A percentile compares a stretch with the other conserved stretches of the same genome.
phyloP scores from a whole-genome alignment of 30 jellyfish, hydroid and myxozoan species.

The Aurelia sp. region DNA sequence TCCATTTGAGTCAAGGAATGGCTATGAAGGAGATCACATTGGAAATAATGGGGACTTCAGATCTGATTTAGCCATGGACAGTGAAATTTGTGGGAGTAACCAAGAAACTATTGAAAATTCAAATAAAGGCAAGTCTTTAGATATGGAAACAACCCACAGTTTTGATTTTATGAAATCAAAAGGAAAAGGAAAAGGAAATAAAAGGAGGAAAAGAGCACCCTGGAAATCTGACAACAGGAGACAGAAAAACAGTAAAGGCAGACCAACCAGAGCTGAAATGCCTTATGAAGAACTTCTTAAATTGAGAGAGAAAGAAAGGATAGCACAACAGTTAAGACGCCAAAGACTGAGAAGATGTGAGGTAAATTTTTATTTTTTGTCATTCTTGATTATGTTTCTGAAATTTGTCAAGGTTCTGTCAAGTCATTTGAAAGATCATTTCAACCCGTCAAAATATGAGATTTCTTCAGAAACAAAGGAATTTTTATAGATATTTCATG shows the following conservation, averaged over 20 bases:
- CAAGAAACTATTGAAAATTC: too few relatives aligned
- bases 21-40: not conserved
- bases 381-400: not conserved
- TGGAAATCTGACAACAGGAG: slow-evolving; percentile 49
- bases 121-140: too few relatives aligned
- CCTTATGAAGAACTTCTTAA: slow-evolving; percentile 79
- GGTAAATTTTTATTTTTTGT: slow-evolving; percentile 40
- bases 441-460: too few relatives aligned
- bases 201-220: slow-evolving; percentile 39
- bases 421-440: too few relatives aligned
- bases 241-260: slow-evolving; percentile 42
- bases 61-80: too few relatives aligned
- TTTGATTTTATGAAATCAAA: not conserved
- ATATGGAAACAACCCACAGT: too few relatives aligned
- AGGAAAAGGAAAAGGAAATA: not conserved
- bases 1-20: not conserved
- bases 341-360: slow-evolving; percentile 65
- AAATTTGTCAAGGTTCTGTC: too few relatives aligned
- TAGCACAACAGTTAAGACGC: slow-evolving; percentile 88
- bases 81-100: too few relatives aligned
- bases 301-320: slow-evolving; percentile 87
- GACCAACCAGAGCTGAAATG: slow-evolving; percentile 86
- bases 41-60: too few relatives aligned
- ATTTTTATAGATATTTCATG: too few relatives aligned
- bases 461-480: too few relatives aligned